Evolutionary conservation across 2,113 vertebrate genomes (phyloP).

Genomic region (Catagonus wagneri): DNA sequence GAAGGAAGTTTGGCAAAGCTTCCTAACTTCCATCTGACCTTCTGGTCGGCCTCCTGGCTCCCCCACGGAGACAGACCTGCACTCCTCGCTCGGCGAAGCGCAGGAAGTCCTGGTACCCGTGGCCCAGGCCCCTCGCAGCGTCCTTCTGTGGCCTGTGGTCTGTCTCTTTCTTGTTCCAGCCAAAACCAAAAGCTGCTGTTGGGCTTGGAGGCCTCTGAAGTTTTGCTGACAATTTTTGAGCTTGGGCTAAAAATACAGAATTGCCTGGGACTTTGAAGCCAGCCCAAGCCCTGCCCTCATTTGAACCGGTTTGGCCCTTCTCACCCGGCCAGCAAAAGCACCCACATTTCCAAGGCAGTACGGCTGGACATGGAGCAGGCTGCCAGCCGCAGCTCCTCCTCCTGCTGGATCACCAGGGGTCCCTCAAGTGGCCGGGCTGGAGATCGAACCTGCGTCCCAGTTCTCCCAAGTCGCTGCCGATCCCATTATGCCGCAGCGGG

Average conservation of each 20-base stretch:
- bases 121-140: neutral
- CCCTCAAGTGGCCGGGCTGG: neutral
- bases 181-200: constrained; percentile 41
- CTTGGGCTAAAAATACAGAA: constrained; percentile 71
- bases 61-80: neutral
- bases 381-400: neutral
- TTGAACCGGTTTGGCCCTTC: constrained; percentile 41
- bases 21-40: neutral
- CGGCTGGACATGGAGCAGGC: neutral
- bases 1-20: neutral
- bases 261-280: constrained; percentile 34
- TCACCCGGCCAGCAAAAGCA: neutral
- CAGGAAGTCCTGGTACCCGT: neutral
- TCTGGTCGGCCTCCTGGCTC: too few species aligned
- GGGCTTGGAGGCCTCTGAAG: constrained; percentile 16
- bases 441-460: too few species aligned
- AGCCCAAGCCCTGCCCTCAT: constrained; percentile 1
- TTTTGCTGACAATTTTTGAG: constrained; percentile 58
- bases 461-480: too few species aligned
- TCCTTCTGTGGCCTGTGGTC: constrained; percentile 51
- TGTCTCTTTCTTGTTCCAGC: constrained; percentile 43
- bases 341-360: neutral
- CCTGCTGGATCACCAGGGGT: neutral
- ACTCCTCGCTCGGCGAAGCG: neutral
- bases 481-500: too few species aligned